Base-by-base conservation (phyloP, 2,113 vertebrate species). In the Gopherus flavomarginatus region DNA sequence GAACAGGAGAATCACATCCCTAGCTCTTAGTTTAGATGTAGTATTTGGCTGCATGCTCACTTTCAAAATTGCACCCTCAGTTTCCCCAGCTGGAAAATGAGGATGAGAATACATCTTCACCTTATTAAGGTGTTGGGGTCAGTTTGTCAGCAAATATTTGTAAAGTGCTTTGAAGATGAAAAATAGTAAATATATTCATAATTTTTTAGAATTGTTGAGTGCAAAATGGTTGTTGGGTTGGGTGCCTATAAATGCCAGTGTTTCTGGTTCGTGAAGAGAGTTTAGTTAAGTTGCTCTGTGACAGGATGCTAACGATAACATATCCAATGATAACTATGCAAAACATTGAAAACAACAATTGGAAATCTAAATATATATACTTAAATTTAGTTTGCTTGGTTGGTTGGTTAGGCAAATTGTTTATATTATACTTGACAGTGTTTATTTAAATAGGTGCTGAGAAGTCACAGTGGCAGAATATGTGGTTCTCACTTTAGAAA, bases 401-500 rank as follows among this genome's bases (percentile, higher is more conserved):
- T 79, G 44, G 53, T 56, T 78, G 54, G 19, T 78, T 78, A 16
- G 16, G 75, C 24, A 27, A 29, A 78, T 44, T 44, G 75, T 44
- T 78, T 78, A 47, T 47, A 12, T 26, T 44, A 44, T 47, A 27
- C 44, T 47, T 78, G 42, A 47, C 65, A 72, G 65, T 78, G 75
- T 78, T 78, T 44, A 47, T 78, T 78, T 78, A 78, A 78, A 47
- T 78, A 47, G 7, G 26, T 53, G 50, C 81, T 24, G 16, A 44
- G 69, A 50, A 62, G 14, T 29, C 38, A 82, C 49, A 11, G 12
- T 49, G 50, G 56, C 65, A 77, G 3, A 57, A 91, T 4, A 6
- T 0, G 0, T n/a, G 5, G 0, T 27, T 95, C 17, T 85, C 77
- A 29, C 50, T 83, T 65, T 35, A 44, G 22, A 42, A 24, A 8